Conservation (phyloP, 2,113 vertebrate genomes). For the Anas platyrhynchos region DNA sequence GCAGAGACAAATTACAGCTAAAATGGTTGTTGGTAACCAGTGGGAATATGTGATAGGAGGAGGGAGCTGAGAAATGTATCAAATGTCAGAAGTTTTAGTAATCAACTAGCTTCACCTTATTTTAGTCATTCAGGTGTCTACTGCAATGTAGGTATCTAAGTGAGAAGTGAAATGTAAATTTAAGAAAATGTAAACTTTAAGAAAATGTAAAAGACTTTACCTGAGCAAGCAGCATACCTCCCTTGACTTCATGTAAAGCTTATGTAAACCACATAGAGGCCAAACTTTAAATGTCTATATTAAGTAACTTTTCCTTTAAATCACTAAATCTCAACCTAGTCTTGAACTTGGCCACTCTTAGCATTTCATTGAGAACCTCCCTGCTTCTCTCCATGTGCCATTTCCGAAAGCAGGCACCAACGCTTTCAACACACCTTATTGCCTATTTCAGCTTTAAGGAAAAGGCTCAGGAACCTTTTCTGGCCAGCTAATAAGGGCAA, state of each 20-base stretch:
- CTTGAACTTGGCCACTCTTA: neutral
- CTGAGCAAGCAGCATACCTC: neutral
- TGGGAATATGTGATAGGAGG: neutral
- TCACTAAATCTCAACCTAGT: neutral
- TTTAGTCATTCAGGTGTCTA: neutral
- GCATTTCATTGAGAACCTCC: neutral
- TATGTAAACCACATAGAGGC: neutral
- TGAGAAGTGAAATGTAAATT: neutral
- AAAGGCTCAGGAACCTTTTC: neutral
- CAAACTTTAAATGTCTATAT: neutral
- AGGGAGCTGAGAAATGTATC: neutral
- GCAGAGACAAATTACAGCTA: neutral
- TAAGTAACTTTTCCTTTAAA: neutral
- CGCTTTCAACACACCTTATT: neutral
- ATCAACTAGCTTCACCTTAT: neutral
- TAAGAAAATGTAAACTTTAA: neutral
- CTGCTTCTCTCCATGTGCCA: neutral
- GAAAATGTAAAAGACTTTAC: neutral
- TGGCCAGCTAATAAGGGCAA: neutral
- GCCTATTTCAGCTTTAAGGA: neutral
- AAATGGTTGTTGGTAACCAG: neutral
- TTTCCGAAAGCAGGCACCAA: neutral
- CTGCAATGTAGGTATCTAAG: neutral
- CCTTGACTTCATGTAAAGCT: neutral
- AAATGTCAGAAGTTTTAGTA: neutral